Base-by-base conservation (phyloP, 2,797 vertebrate species). In the Neopelma chrysocephalum region DNA sequence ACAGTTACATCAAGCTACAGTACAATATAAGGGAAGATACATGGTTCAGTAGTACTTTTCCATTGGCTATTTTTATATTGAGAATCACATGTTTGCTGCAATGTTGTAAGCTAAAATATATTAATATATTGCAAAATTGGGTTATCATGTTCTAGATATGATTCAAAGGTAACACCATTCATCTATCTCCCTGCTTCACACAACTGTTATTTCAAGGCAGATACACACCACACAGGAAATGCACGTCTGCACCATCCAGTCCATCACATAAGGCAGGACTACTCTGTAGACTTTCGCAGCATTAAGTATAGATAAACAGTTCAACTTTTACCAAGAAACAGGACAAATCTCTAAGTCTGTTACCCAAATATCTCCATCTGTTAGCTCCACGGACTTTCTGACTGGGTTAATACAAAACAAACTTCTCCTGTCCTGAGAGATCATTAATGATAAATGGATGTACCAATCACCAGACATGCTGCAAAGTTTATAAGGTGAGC, bases 11-110 rank as follows among this genome's bases (percentile, higher is more conserved):
- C 42, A 56, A 77, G 20, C 6, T 57, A n/a, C 9, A 32, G 15
- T 16, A 10, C 11, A 51, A 32, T 0, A 1, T 38, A 48, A 51
- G 25, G 29, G 29, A 47, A 50, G 11, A 0, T 56, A 43, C 0
- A 0, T 32, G 27, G 25, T 34, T 82, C 53, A 56, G 36, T 27
- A 47, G n/a, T 56, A 29, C 13, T 76, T 94, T 78, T 56, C 60
- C 20, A 9, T 0, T 50, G 14, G 11, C 3, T 88, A 19, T 58
- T 90, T 82, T 80, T 32, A 18, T 47, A 23, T 9, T 80, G 26
- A 64, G 36, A 75, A 21, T 54, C 40, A n/a, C 9, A 14, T 1
- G 0, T 21, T 20, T 29, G 19, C 18, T 85, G 20, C 4, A 47
- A 31, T 9, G 5, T 65, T 72, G 47, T 34, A 31, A 72, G 61